Conservation (phyloP, 2,888 invertebrate species). For the Xanthorhoe spadicearia region DNA sequence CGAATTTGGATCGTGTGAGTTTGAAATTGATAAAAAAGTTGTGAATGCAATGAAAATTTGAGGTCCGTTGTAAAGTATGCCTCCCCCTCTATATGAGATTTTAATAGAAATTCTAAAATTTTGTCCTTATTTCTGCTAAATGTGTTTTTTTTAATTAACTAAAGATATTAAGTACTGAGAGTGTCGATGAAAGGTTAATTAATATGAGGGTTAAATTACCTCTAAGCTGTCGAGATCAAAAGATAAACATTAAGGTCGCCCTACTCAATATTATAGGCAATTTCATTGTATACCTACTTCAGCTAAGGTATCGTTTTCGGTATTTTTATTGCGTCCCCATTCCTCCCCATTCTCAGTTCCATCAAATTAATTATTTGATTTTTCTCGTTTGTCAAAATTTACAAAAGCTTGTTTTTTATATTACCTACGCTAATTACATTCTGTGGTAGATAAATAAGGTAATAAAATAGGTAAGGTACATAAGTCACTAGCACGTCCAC, state of each 20-base stretch:
- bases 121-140: not conserved
- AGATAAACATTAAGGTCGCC: constrained; percentile 6
- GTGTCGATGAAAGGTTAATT: not conserved
- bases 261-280: not conserved
- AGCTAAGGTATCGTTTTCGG: not conserved
- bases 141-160: not conserved
- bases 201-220: constrained; percentile 22
- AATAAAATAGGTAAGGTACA: too few relatives aligned
- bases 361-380: too few relatives aligned
- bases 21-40: constrained; percentile 1
- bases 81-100: not conserved
- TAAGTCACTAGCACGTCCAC: too few relatives aligned
- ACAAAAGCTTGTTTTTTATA: too few relatives aligned
- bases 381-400: too few relatives aligned
- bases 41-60: constrained; percentile 18
- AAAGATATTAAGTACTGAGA: too few relatives aligned
- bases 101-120: not conserved
- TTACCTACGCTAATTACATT: too few relatives aligned
- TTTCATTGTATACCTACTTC: not conserved
- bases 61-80: constrained; percentile 4
- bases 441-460: too few relatives aligned
- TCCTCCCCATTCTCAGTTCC: too few relatives aligned
- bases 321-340: not conserved
- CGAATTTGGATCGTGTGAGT: constrained; percentile 9
- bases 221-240: constrained; percentile 22